These are phyloP conservation scores for Microchirus variegatus DNA, from an alignment of 2,797 vertebrate species.

Conservation along the genomic window DNA sequence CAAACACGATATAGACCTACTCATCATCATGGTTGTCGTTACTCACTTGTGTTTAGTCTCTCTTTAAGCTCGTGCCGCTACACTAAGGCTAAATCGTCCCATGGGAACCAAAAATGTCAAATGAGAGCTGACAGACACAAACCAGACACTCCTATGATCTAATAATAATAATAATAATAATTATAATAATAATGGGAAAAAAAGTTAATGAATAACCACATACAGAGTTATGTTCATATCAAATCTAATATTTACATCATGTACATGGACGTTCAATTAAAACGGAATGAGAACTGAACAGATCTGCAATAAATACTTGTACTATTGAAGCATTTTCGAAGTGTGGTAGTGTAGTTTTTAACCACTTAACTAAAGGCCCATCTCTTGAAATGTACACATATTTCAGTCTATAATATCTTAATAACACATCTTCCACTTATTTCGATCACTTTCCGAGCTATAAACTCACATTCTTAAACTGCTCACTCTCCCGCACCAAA, in stretches of 20 bases:
- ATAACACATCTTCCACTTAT: too few relatives aligned
- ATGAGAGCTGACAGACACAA: conserved; percentile 12
- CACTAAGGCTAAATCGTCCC: conserved; percentile 11
- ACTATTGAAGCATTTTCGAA: background rate
- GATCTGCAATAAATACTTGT: background rate
- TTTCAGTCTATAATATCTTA: too few relatives aligned
- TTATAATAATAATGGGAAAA: too few relatives aligned
- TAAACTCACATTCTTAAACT: too few relatives aligned
- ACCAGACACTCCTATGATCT: conserved; percentile 23
- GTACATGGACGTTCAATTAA: conserved; percentile 23
- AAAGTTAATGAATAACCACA: conserved; percentile 11
- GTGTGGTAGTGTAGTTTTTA: conserved; percentile 6
- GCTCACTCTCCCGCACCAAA: too few relatives aligned
- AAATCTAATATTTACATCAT: conserved; percentile 47
- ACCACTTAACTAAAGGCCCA: too few relatives aligned
- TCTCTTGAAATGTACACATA: too few relatives aligned
- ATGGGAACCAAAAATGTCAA: conserved; percentile 5
- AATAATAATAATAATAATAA: too few relatives aligned
- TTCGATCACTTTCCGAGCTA: too few relatives aligned
- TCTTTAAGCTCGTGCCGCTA: too few relatives aligned
- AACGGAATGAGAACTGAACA: conserved; percentile 31
- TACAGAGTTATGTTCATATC: conserved; percentile 8
- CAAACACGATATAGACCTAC: conserved; percentile 30
- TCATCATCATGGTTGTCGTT: conserved; percentile 9
- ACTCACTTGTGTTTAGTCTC: background rate